Conservation (phyloP, 2,888 invertebrate genomes). For the Neoaliturus tenellus region DNA sequence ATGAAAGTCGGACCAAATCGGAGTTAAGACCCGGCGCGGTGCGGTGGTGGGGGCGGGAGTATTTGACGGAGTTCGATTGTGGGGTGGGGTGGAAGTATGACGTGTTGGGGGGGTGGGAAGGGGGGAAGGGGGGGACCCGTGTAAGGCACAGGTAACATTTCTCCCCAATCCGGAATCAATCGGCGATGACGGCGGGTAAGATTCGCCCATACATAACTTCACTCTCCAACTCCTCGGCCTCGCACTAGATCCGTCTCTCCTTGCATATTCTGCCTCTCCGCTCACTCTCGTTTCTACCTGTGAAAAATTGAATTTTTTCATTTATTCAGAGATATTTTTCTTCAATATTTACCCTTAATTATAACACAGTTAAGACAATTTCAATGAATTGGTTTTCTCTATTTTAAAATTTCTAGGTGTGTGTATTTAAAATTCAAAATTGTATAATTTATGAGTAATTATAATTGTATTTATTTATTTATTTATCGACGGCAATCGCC, state of each 20-base stretch:
- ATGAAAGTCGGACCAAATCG: slow-evolving; percentile 7
- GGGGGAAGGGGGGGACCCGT: slow-evolving; percentile 3
- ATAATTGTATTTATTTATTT: too few species aligned
- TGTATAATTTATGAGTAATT: too few species aligned
- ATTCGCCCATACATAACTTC: slow-evolving; percentile 33
- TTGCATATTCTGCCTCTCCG: not conserved
- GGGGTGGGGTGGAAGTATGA: slow-evolving; percentile 21
- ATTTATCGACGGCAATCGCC: too few species aligned
- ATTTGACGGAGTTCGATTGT: slow-evolving; percentile 26
- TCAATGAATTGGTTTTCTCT: too few species aligned
- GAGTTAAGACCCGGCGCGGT: not conserved
- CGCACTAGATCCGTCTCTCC: not conserved
- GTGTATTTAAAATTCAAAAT: too few species aligned
- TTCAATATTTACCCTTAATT: too few species aligned
- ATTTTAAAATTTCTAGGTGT: too few species aligned
- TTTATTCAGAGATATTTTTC: too few species aligned
- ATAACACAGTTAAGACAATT: too few species aligned
- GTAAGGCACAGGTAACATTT: slow-evolving; percentile 39
- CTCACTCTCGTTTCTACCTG: not conserved
- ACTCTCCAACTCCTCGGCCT: not conserved
- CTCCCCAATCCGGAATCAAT: slow-evolving; percentile 31
- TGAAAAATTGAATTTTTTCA: too few species aligned
- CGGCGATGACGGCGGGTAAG: slow-evolving; percentile 12
- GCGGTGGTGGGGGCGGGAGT: not conserved
- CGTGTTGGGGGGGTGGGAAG: not conserved